phyloP scores from a whole-genome alignment of 2,113 vertebrate species.

The Hyaena hyaena region DNA sequence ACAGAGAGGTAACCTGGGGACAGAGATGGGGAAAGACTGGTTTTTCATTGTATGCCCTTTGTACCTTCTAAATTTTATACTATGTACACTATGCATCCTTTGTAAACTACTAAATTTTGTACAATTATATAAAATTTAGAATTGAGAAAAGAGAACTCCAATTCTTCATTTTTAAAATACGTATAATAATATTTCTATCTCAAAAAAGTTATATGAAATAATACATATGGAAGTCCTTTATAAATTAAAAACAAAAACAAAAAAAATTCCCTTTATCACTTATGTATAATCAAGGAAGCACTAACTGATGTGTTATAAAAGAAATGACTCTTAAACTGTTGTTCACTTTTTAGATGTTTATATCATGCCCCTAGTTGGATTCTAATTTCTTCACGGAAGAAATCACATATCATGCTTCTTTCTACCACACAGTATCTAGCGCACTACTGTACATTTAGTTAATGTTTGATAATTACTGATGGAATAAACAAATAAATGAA shows the following conservation, averaged over 20 bases:
- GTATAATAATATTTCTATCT: neutral
- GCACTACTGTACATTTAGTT: neutral
- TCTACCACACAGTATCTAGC: neutral
- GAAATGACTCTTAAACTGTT: neutral
- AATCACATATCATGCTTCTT: neutral
- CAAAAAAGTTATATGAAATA: neutral
- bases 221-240: neutral
- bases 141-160: neutral
- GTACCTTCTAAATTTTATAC: neutral
- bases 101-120: too few species aligned
- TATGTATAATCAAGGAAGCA: neutral
- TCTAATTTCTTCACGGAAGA: neutral
- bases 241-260: neutral
- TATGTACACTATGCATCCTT: too few species aligned
- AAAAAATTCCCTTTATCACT: neutral
- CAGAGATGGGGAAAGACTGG: neutral
- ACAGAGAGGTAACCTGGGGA: neutral
- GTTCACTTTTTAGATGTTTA: neutral
- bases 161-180: neutral
- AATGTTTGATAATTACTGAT: neutral
- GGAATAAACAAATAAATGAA: neutral
- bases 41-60: neutral
- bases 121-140: neutral
- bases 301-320: neutral
- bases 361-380: neutral